Base-by-base conservation (phyloP, 2,797 vertebrate genomes). In the Eulemur rubriventer region DNA sequence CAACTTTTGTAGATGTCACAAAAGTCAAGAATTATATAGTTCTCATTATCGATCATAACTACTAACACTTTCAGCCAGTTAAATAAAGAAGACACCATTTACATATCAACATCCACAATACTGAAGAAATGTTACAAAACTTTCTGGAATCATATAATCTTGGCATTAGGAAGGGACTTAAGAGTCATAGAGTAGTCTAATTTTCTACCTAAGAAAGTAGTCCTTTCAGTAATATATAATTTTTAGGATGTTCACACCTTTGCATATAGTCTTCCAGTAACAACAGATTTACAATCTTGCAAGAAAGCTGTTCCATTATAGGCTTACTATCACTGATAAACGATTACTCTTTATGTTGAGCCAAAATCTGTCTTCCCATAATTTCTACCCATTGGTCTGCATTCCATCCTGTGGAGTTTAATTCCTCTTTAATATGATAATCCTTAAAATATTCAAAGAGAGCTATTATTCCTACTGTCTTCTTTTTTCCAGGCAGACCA, bases 381-480 rank as follows among this genome's bases (percentile, higher is more conserved):
- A 46, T 35, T 90, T 89, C 43, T 69, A 69, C 28, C 14, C 50
- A 84, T 59, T 83, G 65, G 30, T 73, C 46, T 91, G 55, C 48
- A 85, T 73, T 87, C 26, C 65, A 72, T 67, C 26, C 33, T 95
- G 59, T 90, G 41, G n/a, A 88, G 28, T 50, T 95, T 92, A 70
- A 81, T 46, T 91, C 38, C 50, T 88, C 11, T 76, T 76, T 88
- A 57, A 82, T 91, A 84, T 28, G 61, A 81, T 20, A 82, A 67
- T 67, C 33, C 38, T 57, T 75, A 75, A 81, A 81, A 87, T 28
- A 59, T 41, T 69, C 69, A 92, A 52, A 95, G 50, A 90, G 16
- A 48, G 26, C 6, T 67, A 52, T 87, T 14, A 81, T 50, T 82
- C 75, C 57, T 75, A 85, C 65, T 65, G 46, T 63, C 73, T 70